Conservation (phyloP, 2,888 invertebrate genomes). For the Rhingia rostrata region DNA sequence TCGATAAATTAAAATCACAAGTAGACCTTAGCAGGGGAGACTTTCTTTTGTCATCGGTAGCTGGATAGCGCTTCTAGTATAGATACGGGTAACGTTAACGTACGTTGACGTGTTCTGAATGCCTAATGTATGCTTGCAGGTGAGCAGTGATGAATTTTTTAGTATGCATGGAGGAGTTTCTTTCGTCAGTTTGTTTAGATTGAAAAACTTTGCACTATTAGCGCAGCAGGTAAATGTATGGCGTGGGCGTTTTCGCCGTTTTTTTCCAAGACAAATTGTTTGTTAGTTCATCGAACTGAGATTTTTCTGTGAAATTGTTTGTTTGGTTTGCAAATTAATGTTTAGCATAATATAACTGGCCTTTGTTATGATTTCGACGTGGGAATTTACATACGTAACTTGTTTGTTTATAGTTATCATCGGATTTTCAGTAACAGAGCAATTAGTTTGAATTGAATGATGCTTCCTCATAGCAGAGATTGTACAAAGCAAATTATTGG, state of each 20-base stretch:
- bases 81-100: not conserved
- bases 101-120: conserved; percentile 43
- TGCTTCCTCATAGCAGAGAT: too few species aligned
- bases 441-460: not conserved
- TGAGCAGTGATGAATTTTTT: conserved; percentile 34
- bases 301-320: conserved; percentile 40
- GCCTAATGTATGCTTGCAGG: conserved; percentile 28
- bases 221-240: conserved; percentile 17
- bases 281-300: conserved; percentile 46
- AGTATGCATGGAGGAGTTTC: conserved; percentile 53
- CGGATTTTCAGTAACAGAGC: conserved; percentile 4
- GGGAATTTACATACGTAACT: conserved; percentile 3
- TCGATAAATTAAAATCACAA: conserved; percentile 61
- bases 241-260: conserved; percentile 45
- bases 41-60: conserved; percentile 51
- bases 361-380: conserved; percentile 8
- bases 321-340: conserved; percentile 14
- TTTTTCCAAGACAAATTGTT: conserved; percentile 25
- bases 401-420: conserved; percentile 23
- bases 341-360: not conserved
- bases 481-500: too few species aligned
- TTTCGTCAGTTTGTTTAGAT: conserved; percentile 49
- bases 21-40: conserved; percentile 30
- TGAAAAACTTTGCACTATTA: conserved; percentile 45
- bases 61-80: not conserved